phyloP scores from a whole-genome alignment of 2,888 invertebrate genomes.

The Eupelmus urozonus region DNA sequence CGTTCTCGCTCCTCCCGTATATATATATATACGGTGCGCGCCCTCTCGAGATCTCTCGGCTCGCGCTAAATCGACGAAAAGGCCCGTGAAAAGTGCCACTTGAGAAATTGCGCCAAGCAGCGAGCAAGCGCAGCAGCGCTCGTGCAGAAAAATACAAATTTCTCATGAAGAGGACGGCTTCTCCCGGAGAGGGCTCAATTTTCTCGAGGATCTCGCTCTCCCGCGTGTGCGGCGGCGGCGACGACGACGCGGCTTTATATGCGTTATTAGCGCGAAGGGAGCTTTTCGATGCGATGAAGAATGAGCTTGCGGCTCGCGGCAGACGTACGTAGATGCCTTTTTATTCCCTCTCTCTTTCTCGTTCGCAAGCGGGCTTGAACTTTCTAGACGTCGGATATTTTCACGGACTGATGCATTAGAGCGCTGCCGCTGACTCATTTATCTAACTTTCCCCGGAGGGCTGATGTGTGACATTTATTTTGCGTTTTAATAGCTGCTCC shows the following conservation, averaged over 20 bases:
- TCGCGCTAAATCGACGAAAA: slow-evolving; percentile 62
- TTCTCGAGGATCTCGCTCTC: background rate
- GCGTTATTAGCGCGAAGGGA: slow-evolving; percentile 44
- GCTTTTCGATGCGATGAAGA: slow-evolving; percentile 54
- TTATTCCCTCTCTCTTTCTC: background rate
- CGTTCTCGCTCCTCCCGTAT: background rate
- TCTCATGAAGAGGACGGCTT: slow-evolving; percentile 17
- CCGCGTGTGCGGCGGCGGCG: background rate
- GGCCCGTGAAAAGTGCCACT: slow-evolving; percentile 50
- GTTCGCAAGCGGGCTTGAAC: background rate
- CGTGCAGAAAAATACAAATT: slow-evolving; percentile 56
- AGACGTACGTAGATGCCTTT: slow-evolving; percentile 25
- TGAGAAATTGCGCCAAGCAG: slow-evolving; percentile 53
- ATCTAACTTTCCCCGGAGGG: slow-evolving; percentile 37
- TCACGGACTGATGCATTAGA: slow-evolving; percentile 28
- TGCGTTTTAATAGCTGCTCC: slow-evolving; percentile 6
- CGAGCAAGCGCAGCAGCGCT: background rate
- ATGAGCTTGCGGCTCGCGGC: slow-evolving; percentile 23
- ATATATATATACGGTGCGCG: background rate
- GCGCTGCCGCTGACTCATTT: slow-evolving; percentile 28
- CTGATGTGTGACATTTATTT: slow-evolving; percentile 29
- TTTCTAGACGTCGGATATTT: slow-evolving; percentile 17
- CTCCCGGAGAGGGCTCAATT: slow-evolving; percentile 40
- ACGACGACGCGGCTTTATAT: slow-evolving; percentile 7
- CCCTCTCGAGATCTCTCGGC: background rate